phyloP scores from a whole-genome alignment of 2,888 invertebrate genomes.

The Limnephilus rhombicus region DNA sequence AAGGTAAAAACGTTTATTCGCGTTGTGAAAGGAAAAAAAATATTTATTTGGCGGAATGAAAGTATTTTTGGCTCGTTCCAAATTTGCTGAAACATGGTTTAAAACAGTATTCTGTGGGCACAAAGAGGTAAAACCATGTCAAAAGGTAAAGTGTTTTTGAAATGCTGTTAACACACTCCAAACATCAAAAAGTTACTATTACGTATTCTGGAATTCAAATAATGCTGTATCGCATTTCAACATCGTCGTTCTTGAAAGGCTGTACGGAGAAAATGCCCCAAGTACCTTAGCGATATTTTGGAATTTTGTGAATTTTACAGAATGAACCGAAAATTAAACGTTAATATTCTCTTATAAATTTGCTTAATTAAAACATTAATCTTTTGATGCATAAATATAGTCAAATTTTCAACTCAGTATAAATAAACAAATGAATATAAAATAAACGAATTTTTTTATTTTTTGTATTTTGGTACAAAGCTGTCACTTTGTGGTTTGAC shows the following conservation, averaged over 20 bases:
- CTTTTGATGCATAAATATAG: neutral
- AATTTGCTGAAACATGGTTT: neutral
- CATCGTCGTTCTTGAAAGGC: neutral
- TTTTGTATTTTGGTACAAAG: no score
- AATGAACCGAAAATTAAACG: neutral
- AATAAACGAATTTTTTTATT: no score
- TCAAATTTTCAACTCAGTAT: neutral
- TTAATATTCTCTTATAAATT: neutral
- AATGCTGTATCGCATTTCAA: neutral
- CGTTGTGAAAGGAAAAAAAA: neutral
- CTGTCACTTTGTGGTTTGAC: no score
- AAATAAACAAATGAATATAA: neutral
- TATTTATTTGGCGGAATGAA: neutral
- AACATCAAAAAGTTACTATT: conserved; percentile 1
- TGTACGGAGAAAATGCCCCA: neutral
- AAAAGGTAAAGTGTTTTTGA: neutral
- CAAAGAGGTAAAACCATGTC: neutral
- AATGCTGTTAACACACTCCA: neutral
- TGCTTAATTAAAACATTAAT: neutral
- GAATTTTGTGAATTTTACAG: neutral
- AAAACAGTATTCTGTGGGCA: neutral
- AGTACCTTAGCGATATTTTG: neutral
- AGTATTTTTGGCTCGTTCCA: neutral
- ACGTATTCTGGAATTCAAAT: neutral
- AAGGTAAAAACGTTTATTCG: neutral